These are phyloP conservation scores for Mus spretus DNA, from an alignment of 2,797 vertebrate species.

Conservation along the genomic window DNA sequence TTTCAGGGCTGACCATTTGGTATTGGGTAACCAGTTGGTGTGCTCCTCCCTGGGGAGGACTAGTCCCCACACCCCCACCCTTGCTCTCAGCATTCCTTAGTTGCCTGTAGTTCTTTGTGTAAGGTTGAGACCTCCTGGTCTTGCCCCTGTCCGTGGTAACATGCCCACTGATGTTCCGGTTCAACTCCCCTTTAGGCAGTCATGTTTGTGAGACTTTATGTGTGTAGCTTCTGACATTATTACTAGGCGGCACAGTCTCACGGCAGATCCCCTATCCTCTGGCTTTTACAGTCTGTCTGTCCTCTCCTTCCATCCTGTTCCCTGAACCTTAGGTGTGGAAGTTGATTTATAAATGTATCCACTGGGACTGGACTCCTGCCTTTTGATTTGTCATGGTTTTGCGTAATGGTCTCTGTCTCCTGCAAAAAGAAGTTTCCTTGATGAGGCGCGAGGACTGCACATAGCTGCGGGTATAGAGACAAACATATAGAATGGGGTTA, in stretches of 20 bases:
- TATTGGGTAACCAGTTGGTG: neutral
- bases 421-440: neutral
- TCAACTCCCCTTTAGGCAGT: neutral
- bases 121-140: neutral
- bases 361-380: neutral
- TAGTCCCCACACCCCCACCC: neutral
- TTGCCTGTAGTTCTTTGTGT: neutral
- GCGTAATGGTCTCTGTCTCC: neutral
- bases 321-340: neutral
- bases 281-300: neutral
- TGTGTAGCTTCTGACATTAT: neutral
- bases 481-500: neutral
- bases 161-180: neutral
- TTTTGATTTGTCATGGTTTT: neutral
- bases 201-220: neutral
- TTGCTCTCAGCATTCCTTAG: neutral
- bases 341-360: neutral
- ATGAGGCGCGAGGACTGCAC: neutral
- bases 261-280: neutral
- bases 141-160: neutral
- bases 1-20: neutral
- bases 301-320: neutral
- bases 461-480: neutral
- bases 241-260: neutral
- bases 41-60: neutral